Evolutionary conservation across 2,113 vertebrate species (phyloP).

Genomic region (Cinclus cinclus): DNA sequence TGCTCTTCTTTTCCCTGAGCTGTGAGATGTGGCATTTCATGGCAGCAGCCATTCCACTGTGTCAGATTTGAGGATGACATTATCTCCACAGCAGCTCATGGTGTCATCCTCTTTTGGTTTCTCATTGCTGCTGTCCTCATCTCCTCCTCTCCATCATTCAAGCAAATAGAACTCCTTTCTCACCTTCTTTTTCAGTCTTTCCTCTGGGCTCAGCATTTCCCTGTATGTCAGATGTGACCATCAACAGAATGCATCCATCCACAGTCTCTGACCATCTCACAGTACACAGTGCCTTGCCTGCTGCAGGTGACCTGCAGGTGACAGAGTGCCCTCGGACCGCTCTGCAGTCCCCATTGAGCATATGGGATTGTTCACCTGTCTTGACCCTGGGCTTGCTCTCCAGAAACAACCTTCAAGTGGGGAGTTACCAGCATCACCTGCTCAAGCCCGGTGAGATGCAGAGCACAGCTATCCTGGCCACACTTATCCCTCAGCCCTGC

Average conservation of each 20-base stretch:
- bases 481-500: rapidly evolving
- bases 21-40: neutral
- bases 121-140: neutral
- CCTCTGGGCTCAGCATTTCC: neutral
- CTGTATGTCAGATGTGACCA: neutral
- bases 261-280: neutral
- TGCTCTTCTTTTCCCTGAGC: neutral
- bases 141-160: neutral
- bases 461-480: neutral
- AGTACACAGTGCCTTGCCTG: rapidly evolving
- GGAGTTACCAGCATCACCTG: neutral
- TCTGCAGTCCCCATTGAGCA: rapidly evolving
- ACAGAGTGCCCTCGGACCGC: neutral
- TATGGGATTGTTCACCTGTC: rapidly evolving
- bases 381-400: neutral
- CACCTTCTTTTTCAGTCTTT: neutral
- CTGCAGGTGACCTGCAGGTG: neutral
- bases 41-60: neutral
- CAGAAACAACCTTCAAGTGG: neutral
- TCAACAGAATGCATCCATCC: neutral
- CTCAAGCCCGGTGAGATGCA: neutral
- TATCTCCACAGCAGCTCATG: neutral
- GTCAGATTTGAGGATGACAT: neutral
- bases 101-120: neutral
- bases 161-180: neutral